Evolutionary conservation across 2,888 invertebrate genomes (phyloP).

Genomic region (Ptychoptera albimana): DNA sequence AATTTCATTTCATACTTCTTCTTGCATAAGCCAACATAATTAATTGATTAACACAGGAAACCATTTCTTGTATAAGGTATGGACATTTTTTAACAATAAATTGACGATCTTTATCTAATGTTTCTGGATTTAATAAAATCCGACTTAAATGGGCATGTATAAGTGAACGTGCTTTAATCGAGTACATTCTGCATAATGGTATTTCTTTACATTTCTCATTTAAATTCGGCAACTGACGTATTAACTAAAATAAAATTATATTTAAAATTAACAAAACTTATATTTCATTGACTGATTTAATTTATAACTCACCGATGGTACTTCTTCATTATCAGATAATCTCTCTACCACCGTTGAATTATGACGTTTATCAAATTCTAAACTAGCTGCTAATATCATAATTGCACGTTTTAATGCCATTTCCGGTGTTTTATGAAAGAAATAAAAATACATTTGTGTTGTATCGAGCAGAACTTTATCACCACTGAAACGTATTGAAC

Average conservation of each 20-base stretch:
- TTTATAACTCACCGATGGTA: constrained; percentile 55
- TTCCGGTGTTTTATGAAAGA: constrained; percentile 88
- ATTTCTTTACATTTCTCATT: constrained; percentile 93
- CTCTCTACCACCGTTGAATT: constrained; percentile 90
- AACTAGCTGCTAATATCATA: constrained; percentile 92
- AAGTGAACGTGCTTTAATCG: constrained; percentile 81
- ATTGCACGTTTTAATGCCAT: constrained; percentile 91
- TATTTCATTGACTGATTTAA: no score
- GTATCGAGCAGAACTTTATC: constrained; percentile 94
- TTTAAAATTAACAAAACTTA: no score
- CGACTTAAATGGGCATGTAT: constrained; percentile 93
- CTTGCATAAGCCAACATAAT: constrained; percentile 81
- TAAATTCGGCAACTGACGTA: constrained; percentile 79
- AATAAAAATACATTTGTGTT: constrained; percentile 90
- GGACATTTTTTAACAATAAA: constrained; percentile 81
- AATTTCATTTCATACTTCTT: constrained; percentile 45
- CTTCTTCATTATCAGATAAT: constrained; percentile 86
- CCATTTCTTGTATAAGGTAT: constrained; percentile 93
- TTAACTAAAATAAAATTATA: constrained; percentile 42
- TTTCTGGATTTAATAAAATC: constrained; percentile 56
- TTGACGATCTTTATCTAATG: constrained; percentile 70
- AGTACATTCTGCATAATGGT: constrained; percentile 84
- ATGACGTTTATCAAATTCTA: constrained; percentile 87
- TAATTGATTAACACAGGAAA: constrained; percentile 86
- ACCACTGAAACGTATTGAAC: constrained; percentile 90